Evolutionary conservation across 2,888 invertebrate genomes (phyloP).

Genomic region (Lasioglossum villosulum): DNA sequence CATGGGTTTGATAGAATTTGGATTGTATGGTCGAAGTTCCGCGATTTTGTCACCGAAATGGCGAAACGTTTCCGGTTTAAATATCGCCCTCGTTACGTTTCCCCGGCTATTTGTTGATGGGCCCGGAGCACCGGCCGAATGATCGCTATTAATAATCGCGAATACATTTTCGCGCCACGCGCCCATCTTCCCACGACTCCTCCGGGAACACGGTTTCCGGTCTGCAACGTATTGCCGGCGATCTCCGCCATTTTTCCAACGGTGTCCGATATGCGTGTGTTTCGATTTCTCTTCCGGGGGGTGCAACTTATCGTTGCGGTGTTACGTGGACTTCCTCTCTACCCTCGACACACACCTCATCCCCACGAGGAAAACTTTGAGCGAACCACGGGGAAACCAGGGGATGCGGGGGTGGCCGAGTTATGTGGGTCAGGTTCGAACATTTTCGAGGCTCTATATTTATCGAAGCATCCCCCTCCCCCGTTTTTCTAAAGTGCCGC

Average conservation of each 20-base stretch:
- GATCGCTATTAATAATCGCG: constrained; percentile 50
- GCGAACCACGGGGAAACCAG: neutral
- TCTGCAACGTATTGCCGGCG: constrained; percentile 26
- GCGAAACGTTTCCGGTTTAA: constrained; percentile 34
- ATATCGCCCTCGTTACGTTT: constrained; percentile 48
- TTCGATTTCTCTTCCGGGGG: constrained; percentile 40
- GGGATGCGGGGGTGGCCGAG: neutral
- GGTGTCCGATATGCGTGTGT: constrained; percentile 13
- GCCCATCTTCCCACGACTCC: constrained; percentile 15
- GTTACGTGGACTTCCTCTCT: neutral
- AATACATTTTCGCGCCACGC: constrained; percentile 37
- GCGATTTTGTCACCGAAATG: neutral
- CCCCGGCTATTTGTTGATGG: constrained; percentile 47
- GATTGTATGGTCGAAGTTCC: neutral
- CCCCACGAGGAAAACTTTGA: neutral
- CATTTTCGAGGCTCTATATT: constrained; percentile 21
- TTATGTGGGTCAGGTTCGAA: constrained; percentile 28
- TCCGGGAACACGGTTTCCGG: neutral
- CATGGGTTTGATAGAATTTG: neutral
- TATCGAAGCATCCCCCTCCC: neutral
- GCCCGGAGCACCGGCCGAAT: constrained; percentile 10
- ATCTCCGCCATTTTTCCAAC: constrained; percentile 35
- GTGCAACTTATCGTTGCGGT: constrained; percentile 31
- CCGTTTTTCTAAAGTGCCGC: neutral
- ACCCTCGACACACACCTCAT: no score